Conservation (phyloP, 2,797 vertebrate genomes). For the Pseudochromis fuscus region DNA sequence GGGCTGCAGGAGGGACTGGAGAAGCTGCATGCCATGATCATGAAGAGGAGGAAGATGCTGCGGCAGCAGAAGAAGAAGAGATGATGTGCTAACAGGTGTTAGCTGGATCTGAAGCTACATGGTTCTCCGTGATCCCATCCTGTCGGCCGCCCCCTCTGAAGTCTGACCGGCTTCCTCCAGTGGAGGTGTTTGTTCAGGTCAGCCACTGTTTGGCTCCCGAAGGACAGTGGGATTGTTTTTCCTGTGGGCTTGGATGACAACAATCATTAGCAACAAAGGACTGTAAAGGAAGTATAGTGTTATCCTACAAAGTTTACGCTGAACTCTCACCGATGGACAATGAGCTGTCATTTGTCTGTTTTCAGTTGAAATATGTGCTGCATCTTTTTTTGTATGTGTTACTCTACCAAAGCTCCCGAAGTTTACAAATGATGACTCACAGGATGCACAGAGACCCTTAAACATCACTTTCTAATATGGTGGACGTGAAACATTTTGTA, state of each 20-base stretch:
- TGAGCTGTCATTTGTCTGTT: slow-evolving; percentile 11
- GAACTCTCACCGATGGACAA: slow-evolving; percentile 36
- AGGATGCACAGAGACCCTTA: slow-evolving; percentile 29
- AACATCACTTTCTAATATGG: slow-evolving; percentile 7
- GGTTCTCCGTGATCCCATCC: not conserved
- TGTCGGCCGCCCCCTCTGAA: slow-evolving; percentile 7
- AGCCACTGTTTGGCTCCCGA: slow-evolving; percentile 18
- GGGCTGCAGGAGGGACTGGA: slow-evolving; percentile 94
- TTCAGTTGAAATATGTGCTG: slow-evolving; percentile 42
- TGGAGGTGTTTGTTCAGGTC: slow-evolving; percentile 48
- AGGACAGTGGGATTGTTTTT: slow-evolving; percentile 44
- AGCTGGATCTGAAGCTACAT: slow-evolving; percentile 27
- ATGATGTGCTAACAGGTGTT: slow-evolving; percentile 74
- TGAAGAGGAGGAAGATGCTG: slow-evolving; percentile 90
- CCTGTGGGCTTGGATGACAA: slow-evolving; percentile 37
- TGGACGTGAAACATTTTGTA: no score
- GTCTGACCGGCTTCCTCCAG: slow-evolving; percentile 45
- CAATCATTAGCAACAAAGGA: slow-evolving; percentile 20
- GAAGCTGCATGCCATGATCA: slow-evolving; percentile 95
- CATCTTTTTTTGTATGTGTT: slow-evolving; percentile 46
- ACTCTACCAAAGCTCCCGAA: slow-evolving; percentile 67
- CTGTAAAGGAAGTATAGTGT: slow-evolving; percentile 29
- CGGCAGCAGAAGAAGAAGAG: slow-evolving; percentile 95
- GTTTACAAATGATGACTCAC: slow-evolving; percentile 61
- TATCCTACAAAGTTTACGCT: slow-evolving; percentile 26